These are phyloP conservation scores for Acanthopleura granulata DNA, from an alignment of 2,888 invertebrate genomes.

Conservation along the genomic window DNA sequence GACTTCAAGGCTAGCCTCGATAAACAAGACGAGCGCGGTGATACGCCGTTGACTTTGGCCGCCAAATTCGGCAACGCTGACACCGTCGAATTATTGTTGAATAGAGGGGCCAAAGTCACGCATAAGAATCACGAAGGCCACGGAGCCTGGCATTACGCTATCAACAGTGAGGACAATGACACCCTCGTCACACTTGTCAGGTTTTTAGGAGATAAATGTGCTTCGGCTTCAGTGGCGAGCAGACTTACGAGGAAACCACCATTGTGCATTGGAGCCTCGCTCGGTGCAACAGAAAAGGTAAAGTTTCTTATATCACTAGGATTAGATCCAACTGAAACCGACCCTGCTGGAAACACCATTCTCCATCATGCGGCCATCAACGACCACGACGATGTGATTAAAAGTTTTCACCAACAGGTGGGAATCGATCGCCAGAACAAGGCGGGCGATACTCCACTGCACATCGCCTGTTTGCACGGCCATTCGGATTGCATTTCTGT, in stretches of 20 bases:
- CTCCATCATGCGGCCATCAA: constrained; percentile 61
- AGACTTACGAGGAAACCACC: constrained; percentile 37
- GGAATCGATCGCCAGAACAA: constrained; percentile 51
- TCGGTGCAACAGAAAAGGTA: constrained; percentile 53
- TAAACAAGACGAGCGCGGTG: constrained; percentile 59
- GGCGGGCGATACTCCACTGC: constrained; percentile 63
- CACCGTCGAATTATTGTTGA: constrained; percentile 49
- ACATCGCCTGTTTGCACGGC: constrained; percentile 61
- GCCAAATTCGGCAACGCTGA: constrained; percentile 52
- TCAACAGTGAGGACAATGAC: constrained; percentile 47
- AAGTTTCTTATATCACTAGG: constrained; percentile 50
- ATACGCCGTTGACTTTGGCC: constrained; percentile 61
- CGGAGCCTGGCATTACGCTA: constrained; percentile 61
- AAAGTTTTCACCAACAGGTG: constrained; percentile 39
- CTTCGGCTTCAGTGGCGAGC: background rate
- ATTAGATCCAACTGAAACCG: constrained; percentile 43
- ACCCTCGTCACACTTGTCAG: constrained; percentile 44
- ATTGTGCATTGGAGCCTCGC: constrained; percentile 46
- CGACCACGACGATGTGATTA: constrained; percentile 48
- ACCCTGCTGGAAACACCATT: constrained; percentile 59
- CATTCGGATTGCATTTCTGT: constrained; percentile 45
- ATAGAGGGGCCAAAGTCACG: constrained; percentile 45
- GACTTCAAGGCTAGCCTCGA: constrained; percentile 59
- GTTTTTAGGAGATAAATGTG: constrained; percentile 17
- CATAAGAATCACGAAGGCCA: constrained; percentile 58